Percentiles rank a stretch among this genome's conserved stretches.
Conservation (phyloP, 2,888 invertebrate species). For the Mayetiola destructor region DNA sequence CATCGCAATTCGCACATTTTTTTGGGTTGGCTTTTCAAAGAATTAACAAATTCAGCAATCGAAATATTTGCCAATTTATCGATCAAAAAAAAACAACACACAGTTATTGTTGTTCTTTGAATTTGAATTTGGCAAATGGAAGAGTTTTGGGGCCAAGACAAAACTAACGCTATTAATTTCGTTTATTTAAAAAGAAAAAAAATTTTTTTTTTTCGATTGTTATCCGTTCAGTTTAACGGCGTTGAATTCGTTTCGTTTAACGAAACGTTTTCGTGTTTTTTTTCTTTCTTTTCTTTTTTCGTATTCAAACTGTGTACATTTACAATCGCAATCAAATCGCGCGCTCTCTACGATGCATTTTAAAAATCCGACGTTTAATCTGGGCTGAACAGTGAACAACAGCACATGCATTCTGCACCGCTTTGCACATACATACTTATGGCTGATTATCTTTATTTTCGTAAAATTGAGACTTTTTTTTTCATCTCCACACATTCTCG, state of each 20-base stretch:
- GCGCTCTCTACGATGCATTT: neutral
- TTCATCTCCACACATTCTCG: neutral
- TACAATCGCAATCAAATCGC: neutral
- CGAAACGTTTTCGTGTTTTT: neutral
- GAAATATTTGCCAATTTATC: neutral
- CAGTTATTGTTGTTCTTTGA: no score
- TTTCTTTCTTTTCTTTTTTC: neutral
- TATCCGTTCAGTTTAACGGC: neutral
- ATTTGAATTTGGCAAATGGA: no score
- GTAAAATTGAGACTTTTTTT: neutral
- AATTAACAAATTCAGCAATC: neutral
- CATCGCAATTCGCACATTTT: neutral
- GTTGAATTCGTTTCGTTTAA: no score
- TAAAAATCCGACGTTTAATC: no score
- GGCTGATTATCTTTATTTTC: constrained; percentile 1
- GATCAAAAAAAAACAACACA: neutral
- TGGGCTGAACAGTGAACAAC: no score
- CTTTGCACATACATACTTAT: constrained; percentile 1
- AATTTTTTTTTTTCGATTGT: neutral
- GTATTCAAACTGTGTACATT: neutral
- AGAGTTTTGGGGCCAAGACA: neutral
- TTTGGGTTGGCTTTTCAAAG: neutral
- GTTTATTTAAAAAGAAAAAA: no score
- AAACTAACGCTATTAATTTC: neutral
- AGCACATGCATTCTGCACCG: neutral